These are phyloP conservation scores for Frieseomelitta varia DNA, from an alignment of 1,140 invertebrate species.

Conservation along the genomic window DNA sequence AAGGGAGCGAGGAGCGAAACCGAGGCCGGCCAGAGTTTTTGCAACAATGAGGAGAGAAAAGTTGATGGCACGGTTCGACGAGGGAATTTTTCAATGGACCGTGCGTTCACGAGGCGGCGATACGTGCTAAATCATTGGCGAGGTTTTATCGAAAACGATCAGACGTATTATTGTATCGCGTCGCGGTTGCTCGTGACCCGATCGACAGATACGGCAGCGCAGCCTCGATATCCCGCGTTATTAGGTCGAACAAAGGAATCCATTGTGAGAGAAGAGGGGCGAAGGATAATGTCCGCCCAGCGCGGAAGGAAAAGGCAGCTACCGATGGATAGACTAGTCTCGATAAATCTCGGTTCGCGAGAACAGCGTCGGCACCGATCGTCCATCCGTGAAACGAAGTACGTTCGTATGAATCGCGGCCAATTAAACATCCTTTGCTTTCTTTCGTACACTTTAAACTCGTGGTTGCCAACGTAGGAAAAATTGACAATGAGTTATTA, in stretches of 20 bases:
- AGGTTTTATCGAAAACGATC: conserved; percentile 62
- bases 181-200: conserved; percentile 64
- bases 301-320: conserved; percentile 31
- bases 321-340: too few relatives aligned
- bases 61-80: not conserved
- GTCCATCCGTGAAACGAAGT: conserved; percentile 28
- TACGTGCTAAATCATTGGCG: conserved; percentile 60
- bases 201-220: conserved; percentile 51
- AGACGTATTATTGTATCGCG: conserved; percentile 66
- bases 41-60: not conserved
- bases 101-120: not conserved
- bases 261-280: conserved; percentile 51
- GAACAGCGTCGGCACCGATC: conserved; percentile 1
- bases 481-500: too few relatives aligned
- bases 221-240: conserved; percentile 62
- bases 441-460: too few relatives aligned
- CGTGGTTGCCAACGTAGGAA: too few relatives aligned
- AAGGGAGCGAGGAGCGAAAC: not conserved
- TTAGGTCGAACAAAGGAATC: conserved; percentile 66
- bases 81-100: conserved; percentile 38
- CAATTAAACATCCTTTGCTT: conserved; percentile 2
- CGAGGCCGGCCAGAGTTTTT: not conserved
- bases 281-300: conserved; percentile 48
- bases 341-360: conserved; percentile 27
- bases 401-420: conserved; percentile 29